A percentile compares a stretch with the other conserved stretches of the same genome.
These are phyloP conservation scores for Eurystomus glaucurus DNA, from an alignment of 2,797 vertebrate species.

Conservation along the genomic window DNA sequence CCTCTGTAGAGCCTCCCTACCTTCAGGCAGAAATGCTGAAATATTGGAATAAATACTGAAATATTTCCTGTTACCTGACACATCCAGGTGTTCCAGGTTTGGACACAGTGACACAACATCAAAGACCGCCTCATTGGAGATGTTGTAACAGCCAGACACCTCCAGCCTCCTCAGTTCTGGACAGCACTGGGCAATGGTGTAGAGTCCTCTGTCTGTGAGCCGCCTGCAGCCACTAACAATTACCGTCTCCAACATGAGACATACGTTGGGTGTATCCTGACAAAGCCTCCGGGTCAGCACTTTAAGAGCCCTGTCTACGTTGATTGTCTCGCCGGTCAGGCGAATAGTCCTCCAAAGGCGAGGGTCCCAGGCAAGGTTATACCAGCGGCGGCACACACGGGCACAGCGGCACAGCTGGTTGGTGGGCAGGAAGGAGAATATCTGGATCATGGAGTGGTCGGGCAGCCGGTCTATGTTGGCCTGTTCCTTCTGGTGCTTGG, in stretches of 20 bases:
- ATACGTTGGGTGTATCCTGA: slow-evolving; percentile 98
- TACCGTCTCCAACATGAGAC: slow-evolving; percentile 96
- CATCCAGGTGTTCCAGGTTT: slow-evolving; percentile 95
- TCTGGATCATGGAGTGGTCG: slow-evolving; percentile 90
- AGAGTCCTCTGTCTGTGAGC: slow-evolving; percentile 96
- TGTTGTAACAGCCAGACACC: slow-evolving; percentile 95
- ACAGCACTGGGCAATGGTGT: slow-evolving; percentile 94
- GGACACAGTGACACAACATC: slow-evolving; percentile 97
- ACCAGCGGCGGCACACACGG: slow-evolving; percentile 95
- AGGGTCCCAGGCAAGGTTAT: slow-evolving; percentile 97
- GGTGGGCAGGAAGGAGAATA: slow-evolving; percentile 95
- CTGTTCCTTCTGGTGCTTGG: slow-evolving; percentile 87
- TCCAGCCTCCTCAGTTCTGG: slow-evolving; percentile 95
- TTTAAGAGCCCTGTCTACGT: slow-evolving; percentile 93
- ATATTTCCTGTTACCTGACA: slow-evolving; percentile 89
- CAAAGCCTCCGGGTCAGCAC: slow-evolving; percentile 96
- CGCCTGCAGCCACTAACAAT: slow-evolving; percentile 93
- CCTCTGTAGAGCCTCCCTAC: neutral
- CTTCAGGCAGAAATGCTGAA: neutral
- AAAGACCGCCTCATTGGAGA: slow-evolving; percentile 96
- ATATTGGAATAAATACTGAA: neutral
- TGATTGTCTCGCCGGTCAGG: slow-evolving; percentile 92
- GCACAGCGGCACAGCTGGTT: slow-evolving; percentile 97
- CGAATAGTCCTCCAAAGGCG: slow-evolving; percentile 93
- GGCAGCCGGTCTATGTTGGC: slow-evolving; percentile 93